Evolutionary conservation across 2,888 invertebrate species (phyloP).

Genomic region (Timandra comae): DNA sequence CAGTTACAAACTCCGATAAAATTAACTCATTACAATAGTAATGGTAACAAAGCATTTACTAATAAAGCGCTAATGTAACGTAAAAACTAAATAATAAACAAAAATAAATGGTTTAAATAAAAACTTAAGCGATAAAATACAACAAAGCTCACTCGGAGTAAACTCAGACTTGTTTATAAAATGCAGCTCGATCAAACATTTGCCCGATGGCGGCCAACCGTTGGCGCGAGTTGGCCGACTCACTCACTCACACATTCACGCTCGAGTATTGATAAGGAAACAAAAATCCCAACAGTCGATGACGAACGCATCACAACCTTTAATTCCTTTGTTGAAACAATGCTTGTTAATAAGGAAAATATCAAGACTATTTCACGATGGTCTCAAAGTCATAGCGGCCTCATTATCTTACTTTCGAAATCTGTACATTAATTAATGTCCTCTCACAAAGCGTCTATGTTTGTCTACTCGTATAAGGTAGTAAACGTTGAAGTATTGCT

Average conservation of each 20-base stretch:
- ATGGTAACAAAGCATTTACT: conserved; percentile 67
- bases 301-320: conserved; percentile 29
- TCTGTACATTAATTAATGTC: conserved; percentile 18
- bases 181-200: conserved; percentile 51
- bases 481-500: conserved; percentile 29
- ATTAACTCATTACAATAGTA: conserved; percentile 29
- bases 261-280: conserved; percentile 42
- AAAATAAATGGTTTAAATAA: conserved; percentile 43
- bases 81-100: conserved; percentile 36
- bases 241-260: conserved; percentile 28
- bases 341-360: conserved; percentile 18
- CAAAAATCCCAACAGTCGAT: conserved; percentile 32
- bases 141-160: conserved; percentile 45
- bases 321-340: conserved; percentile 27
- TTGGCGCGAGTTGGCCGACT: conserved; percentile 33
- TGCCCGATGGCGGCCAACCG: conserved; percentile 32
- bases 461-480: conserved; percentile 26
- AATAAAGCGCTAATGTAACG: conserved; percentile 50
- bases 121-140: conserved; percentile 41
- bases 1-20: conserved; percentile 6
- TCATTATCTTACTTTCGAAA: conserved; percentile 23
- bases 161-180: conserved; percentile 57
- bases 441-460: conserved; percentile 34
- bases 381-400: conserved; percentile 13
- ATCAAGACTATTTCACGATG: conserved; percentile 21